phyloP scores from a whole-genome alignment of 2,888 invertebrate species.

The Agrochola circellaris region DNA sequence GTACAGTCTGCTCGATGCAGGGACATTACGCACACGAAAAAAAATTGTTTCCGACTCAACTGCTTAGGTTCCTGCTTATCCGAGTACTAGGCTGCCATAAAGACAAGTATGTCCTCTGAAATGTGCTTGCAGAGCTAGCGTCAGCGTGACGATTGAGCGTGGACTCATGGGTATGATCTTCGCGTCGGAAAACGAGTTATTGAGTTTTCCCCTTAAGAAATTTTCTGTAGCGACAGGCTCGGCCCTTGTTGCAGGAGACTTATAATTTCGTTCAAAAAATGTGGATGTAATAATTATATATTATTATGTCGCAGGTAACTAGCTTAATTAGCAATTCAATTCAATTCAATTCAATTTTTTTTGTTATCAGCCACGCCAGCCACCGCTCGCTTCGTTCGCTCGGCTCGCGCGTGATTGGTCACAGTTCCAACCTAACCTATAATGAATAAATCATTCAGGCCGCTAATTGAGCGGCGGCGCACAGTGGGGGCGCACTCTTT shows the following conservation, averaged over 20 bases:
- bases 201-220: neutral
- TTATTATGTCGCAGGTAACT: too few relatives aligned
- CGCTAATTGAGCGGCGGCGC: too few relatives aligned
- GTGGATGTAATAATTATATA: neutral
- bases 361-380: too few relatives aligned
- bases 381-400: too few relatives aligned
- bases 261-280: neutral
- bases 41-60: neutral
- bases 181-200: neutral
- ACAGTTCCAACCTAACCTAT: neutral
- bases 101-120: neutral
- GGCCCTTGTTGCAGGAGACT: neutral
- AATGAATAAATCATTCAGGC: too few relatives aligned
- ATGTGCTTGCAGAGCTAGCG: neutral
- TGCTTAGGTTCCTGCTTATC: neutral
- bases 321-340: too few relatives aligned
- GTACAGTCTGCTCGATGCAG: too few relatives aligned
- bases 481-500: too few relatives aligned
- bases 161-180: neutral
- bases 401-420: too few relatives aligned
- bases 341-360: too few relatives aligned
- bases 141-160: neutral
- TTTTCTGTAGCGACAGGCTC: neutral
- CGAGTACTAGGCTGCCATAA: neutral
- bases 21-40: neutral